Evolutionary conservation across 2,797 vertebrate species (phyloP).

Genomic region (Acipenser ruthenus): DNA sequence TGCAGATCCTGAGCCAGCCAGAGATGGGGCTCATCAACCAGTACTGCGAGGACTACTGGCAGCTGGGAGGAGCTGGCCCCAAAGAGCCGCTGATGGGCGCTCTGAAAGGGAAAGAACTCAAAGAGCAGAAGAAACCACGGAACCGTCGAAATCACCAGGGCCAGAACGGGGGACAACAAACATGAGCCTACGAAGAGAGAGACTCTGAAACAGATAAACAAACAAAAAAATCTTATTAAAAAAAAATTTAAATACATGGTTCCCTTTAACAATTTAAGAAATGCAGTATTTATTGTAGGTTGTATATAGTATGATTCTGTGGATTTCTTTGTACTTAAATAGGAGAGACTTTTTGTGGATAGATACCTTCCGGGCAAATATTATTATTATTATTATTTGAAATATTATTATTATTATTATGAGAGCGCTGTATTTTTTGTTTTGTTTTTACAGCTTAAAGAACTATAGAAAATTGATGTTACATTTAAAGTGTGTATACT

Average conservation of each 20-base stretch:
- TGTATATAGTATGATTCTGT: conserved; percentile 79
- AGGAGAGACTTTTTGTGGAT: conserved; percentile 68
- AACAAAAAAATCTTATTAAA: conserved; percentile 27
- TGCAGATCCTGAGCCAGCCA: conserved; percentile 89
- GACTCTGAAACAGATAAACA: conserved; percentile 33
- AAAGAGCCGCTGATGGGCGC: conserved; percentile 66
- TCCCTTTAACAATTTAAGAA: conserved; percentile 47
- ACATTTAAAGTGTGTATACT: conserved; percentile 28
- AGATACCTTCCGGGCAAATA: conserved; percentile 68
- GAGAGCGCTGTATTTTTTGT: conserved; percentile 54
- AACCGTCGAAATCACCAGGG: conserved; percentile 89
- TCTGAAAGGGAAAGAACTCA: conserved; percentile 70
- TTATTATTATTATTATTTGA: conserved; percentile 62
- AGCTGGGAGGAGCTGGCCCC: conserved; percentile 63
- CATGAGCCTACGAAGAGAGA: conserved; percentile 66
- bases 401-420: conserved; percentile 56
- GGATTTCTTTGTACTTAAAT: conserved; percentile 70
- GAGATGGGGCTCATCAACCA: conserved; percentile 98
- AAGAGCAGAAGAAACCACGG: conserved; percentile 90
- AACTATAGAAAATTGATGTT: conserved; percentile 33
- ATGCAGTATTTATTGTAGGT: conserved; percentile 87
- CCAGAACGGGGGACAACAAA: conserved; percentile 59
- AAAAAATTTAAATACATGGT: conserved; percentile 38
- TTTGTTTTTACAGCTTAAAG: conserved; percentile 33
- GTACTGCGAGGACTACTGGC: conserved; percentile 97